Evolutionary conservation across 2,113 vertebrate genomes (phyloP), one percentile per base, ranked within the genome.

Genomic region (Anarrhichthys ocellatus): DNA sequence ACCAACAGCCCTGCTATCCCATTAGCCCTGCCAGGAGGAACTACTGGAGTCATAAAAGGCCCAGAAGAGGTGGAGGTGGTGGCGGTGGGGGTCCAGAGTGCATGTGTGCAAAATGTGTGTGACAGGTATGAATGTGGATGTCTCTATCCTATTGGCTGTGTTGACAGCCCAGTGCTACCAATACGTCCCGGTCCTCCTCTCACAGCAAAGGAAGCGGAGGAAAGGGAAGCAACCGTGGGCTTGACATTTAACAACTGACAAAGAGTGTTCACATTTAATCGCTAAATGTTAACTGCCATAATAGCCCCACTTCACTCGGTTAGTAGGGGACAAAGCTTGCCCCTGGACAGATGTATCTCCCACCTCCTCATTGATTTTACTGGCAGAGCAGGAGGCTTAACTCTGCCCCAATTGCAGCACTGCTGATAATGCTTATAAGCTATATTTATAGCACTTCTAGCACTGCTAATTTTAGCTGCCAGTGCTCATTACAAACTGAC

Each of bases 181-280:
- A 22, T 81, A 62, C 75, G 5, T 69, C 87, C 73, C 74, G 64
- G 29, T 56, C 18, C 56, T 80, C 65, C 61, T 62, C 54, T 77
- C 17, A 0, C 71, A 61, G 75, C 44, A 48, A 66, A 78, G 65
- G 34, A 75, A 62, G 48, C 3, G 17, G 71, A 67, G 68, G 44
- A 54, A 52, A 64, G 62, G 54, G 80, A 68, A 81, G 79, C 85
- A 87, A 79, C 86, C 46, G 52, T 46, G 91, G 92, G 88, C 80
- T 73, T 95, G 94, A 93, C 94, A 95, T 96, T 95, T 95, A 93
- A 80, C 88, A 86, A 80, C 87, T 90, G 93, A 95, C 92, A 94
- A 88, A 91, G 88, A 93, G 73, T 73, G 90, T 93, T 94, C 94
- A 93, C 91, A 92, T 95, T 94, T 93, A 93, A 94, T 90, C 72